A percentile compares a stretch with the other conserved stretches of the same genome.
phyloP scores from a whole-genome alignment of 2,888 invertebrate species.

The Horisme vitalbata region DNA sequence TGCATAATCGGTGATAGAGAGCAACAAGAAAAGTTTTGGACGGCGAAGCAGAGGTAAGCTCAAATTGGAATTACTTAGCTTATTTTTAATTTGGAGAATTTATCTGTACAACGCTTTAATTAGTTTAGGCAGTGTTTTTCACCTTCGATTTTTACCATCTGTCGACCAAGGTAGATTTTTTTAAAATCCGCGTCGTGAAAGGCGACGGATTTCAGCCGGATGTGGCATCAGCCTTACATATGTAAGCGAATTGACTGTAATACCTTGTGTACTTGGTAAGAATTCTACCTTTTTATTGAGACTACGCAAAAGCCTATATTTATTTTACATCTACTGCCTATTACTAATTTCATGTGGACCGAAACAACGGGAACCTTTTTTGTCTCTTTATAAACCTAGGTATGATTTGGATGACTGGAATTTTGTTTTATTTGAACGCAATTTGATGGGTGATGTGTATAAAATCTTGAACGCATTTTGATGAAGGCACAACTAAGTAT shows the following conservation, averaged over 20 bases:
- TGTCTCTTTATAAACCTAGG: slow-evolving; percentile 3
- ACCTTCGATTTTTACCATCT: slow-evolving; percentile 12
- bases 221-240: background rate
- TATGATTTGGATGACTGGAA: background rate
- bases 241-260: background rate
- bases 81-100: slow-evolving; percentile 10
- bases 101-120: slow-evolving; percentile 24
- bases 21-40: slow-evolving; percentile 39
- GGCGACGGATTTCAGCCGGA: background rate
- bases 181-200: background rate
- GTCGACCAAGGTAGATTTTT: slow-evolving; percentile 5
- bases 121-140: slow-evolving; percentile 30
- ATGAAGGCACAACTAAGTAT: slow-evolving; percentile 8
- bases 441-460: background rate
- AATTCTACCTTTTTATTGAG: background rate
- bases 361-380: slow-evolving; percentile 14
- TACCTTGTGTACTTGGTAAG: slow-evolving; percentile 1
- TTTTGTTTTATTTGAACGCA: background rate
- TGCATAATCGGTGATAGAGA: background rate
- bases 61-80: slow-evolving; percentile 20
- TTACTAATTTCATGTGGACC: slow-evolving; percentile 9
- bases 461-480: background rate
- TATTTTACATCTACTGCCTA: slow-evolving; percentile 11
- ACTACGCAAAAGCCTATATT: slow-evolving; percentile 11
- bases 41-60: slow-evolving; percentile 50